phyloP scores from a whole-genome alignment of 2,797 vertebrate species.

The Alosa sapidissima region DNA sequence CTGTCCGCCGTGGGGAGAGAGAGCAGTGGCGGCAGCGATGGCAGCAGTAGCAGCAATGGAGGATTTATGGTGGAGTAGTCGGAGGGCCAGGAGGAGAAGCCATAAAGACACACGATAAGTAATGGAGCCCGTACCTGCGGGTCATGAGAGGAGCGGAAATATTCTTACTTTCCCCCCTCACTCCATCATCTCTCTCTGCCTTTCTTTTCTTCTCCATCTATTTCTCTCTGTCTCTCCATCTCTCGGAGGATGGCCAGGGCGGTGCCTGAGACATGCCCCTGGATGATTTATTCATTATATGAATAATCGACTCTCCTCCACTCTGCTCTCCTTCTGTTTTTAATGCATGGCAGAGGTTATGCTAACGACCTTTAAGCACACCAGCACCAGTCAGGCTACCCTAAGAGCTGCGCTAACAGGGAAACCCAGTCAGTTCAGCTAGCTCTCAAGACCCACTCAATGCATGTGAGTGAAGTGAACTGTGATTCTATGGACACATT shows the following conservation, averaged over 20 bases:
- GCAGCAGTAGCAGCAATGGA: not conserved
- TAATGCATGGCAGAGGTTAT: slow-evolving; percentile 43
- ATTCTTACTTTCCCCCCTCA: not conserved
- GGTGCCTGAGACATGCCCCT: slow-evolving; percentile 30
- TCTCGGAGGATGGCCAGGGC: slow-evolving; percentile 30
- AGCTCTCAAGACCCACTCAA: not conserved
- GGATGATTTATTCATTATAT: slow-evolving; percentile 48
- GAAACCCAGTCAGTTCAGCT: not conserved
- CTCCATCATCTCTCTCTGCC: not conserved
- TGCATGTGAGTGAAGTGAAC: not conserved
- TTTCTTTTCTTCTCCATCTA: not conserved
- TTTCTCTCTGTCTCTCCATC: not conserved
- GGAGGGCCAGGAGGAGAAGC: slow-evolving; percentile 30
- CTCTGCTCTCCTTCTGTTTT: slow-evolving; percentile 29
- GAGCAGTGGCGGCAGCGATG: not conserved
- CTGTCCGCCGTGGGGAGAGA: not conserved
- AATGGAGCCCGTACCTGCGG: slow-evolving; percentile 40
- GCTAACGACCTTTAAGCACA: slow-evolving; percentile 37
- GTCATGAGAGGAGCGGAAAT: slow-evolving; percentile 37
- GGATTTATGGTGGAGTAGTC: slow-evolving; percentile 36
- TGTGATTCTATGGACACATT: not conserved
- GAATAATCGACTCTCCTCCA: slow-evolving; percentile 49
- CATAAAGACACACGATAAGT: slow-evolving; percentile 42
- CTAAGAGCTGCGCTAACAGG: not conserved
- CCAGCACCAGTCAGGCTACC: not conserved